Evolutionary conservation across 2,888 invertebrate species (phyloP).

Genomic region (Limenitis camilla): DNA sequence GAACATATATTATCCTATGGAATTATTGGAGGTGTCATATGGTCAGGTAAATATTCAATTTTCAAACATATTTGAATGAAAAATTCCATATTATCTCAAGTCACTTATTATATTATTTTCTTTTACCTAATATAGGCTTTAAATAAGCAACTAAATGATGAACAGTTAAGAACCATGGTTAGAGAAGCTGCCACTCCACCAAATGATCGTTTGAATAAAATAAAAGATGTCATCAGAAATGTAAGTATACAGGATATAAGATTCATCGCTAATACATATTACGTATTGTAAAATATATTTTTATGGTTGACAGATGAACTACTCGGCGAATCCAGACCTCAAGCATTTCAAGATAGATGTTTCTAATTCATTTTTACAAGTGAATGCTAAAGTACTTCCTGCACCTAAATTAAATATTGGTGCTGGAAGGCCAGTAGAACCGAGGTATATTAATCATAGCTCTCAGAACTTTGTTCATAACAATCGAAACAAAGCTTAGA

Average conservation of each 20-base stretch:
- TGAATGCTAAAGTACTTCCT: slow-evolving; percentile 84
- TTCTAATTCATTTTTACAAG: slow-evolving; percentile 80
- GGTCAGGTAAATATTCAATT: slow-evolving; percentile 78
- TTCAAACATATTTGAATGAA: no score
- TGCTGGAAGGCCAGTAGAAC: slow-evolving; percentile 34
- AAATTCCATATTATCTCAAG: no score
- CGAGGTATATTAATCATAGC: slow-evolving; percentile 33
- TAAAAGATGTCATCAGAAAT: slow-evolving; percentile 75
- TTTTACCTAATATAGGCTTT: slow-evolving; percentile 39
- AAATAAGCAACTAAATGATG: slow-evolving; percentile 86
- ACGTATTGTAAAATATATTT: not conserved
- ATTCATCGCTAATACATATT: not conserved
- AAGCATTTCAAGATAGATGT: slow-evolving; percentile 89
- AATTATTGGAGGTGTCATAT: slow-evolving; percentile 84
- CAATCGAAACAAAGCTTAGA: no score
- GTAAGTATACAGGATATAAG: slow-evolving; percentile 50
- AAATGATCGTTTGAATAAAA: slow-evolving; percentile 83
- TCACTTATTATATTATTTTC: no score
- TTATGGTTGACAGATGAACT: slow-evolving; percentile 49
- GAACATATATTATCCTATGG: slow-evolving; percentile 86
- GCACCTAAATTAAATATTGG: slow-evolving; percentile 84
- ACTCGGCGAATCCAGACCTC: slow-evolving; percentile 64
- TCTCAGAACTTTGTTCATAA: not conserved
- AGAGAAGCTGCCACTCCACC: slow-evolving; percentile 88
- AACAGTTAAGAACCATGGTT: slow-evolving; percentile 91